These are phyloP conservation scores for Hybos culiciformis DNA, from an alignment of 2,888 invertebrate genomes.

Conservation along the genomic window DNA sequence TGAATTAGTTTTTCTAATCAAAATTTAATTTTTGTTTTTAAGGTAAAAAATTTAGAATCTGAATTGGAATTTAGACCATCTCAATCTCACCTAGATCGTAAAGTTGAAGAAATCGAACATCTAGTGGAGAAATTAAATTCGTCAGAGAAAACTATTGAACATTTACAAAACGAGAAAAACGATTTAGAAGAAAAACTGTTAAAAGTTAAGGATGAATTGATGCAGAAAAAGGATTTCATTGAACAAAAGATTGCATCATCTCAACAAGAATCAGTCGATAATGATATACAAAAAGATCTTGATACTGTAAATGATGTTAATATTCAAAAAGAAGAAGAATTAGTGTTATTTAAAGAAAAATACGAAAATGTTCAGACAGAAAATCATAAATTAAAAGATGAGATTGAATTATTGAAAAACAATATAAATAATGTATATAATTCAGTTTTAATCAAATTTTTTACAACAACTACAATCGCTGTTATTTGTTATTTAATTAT, in stretches of 20 bases:
- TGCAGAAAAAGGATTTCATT: slow-evolving; percentile 19
- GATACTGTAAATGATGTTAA: slow-evolving; percentile 11
- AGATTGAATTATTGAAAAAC: slow-evolving; percentile 24
- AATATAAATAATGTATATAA: slow-evolving; percentile 18
- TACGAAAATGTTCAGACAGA: slow-evolving; percentile 26
- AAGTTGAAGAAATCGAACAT: slow-evolving; percentile 12
- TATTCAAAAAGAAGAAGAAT: slow-evolving; percentile 31
- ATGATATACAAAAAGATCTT: slow-evolving; percentile 1
- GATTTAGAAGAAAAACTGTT: slow-evolving; percentile 21
- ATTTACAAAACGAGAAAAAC: slow-evolving; percentile 27
- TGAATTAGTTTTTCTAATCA: no score
- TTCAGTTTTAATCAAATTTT: slow-evolving; percentile 19
- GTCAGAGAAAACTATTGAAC: slow-evolving; percentile 21
- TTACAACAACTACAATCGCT: slow-evolving; percentile 27
- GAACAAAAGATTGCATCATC: slow-evolving; percentile 13
- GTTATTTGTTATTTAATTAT: slow-evolving; percentile 27
- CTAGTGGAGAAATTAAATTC: slow-evolving; percentile 15
- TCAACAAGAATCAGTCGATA: not conserved
- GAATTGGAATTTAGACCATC: no score
- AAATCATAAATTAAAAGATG: slow-evolving; percentile 27
- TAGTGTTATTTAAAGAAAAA: slow-evolving; percentile 33
- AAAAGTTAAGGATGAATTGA: slow-evolving; percentile 18
- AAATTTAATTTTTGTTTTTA: no score
- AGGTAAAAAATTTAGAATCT: no score
- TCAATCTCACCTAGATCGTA: no score